A percentile compares a stretch with the other conserved stretches of the same genome.
These are phyloP conservation scores for Mormoops blainvillei DNA, from an alignment of 2,113 vertebrate genomes.

Conservation along the genomic window DNA sequence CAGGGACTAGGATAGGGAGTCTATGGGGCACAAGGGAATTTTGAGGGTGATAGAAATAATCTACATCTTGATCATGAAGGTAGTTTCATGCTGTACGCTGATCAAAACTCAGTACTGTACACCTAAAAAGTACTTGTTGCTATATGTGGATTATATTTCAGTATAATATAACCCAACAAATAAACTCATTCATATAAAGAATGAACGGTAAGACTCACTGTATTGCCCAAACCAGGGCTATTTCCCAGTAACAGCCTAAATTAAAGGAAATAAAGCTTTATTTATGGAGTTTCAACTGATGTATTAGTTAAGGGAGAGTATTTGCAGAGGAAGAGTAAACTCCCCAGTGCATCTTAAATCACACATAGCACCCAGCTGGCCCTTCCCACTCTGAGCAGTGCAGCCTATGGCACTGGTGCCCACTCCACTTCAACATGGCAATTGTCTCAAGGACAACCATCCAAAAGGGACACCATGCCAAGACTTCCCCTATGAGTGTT, in stretches of 20 bases:
- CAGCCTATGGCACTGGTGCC: accelerated
- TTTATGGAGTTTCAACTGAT: background rate
- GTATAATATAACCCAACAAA: background rate
- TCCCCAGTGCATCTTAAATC: background rate
- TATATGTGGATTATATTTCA: background rate
- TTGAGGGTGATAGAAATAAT: background rate
- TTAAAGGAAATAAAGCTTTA: background rate
- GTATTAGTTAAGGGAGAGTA: background rate
- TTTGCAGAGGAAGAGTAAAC: background rate
- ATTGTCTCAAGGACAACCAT: background rate
- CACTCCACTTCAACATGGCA: background rate
- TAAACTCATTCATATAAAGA: background rate
- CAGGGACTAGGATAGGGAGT: too few relatives aligned
- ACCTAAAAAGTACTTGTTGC: background rate
- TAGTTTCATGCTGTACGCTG: background rate
- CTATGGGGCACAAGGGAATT: background rate
- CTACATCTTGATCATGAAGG: background rate
- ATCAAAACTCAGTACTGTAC: background rate
- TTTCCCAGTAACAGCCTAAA: background rate
- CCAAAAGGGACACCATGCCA: too few relatives aligned
- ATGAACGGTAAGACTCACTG: background rate
- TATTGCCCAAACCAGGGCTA: background rate
- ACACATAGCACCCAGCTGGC: background rate
- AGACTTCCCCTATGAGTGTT: accelerated
- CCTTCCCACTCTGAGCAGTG: background rate